phyloP scores from a whole-genome alignment of 2,797 vertebrate species.

The Pangasius larnaudii region DNA sequence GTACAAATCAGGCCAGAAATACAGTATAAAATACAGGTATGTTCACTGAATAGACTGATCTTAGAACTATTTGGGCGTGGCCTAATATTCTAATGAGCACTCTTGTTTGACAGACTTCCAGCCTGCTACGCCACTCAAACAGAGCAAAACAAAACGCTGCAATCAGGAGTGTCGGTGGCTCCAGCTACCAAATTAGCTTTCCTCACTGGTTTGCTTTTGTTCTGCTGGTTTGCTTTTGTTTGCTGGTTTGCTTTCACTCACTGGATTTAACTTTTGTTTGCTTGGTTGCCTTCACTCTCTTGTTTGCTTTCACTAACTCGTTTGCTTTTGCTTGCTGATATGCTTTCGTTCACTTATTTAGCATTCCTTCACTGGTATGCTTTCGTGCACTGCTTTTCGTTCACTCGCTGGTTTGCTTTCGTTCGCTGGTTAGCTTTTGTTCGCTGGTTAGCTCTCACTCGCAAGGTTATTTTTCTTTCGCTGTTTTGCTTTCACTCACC shows the following conservation, averaged over 20 bases:
- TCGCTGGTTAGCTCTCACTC: not conserved
- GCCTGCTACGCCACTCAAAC: not conserved
- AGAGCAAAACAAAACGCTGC: not conserved
- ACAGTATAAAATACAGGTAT: not conserved
- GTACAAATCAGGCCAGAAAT: not conserved
- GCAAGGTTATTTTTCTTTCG: not conserved
- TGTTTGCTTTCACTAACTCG: not conserved
- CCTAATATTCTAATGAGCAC: not conserved
- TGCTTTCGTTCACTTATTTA: not conserved
- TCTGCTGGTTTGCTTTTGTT: no score
- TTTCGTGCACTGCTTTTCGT: not conserved
- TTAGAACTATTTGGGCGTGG: not conserved
- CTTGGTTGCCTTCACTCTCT: not conserved
- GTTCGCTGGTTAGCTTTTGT: not conserved
- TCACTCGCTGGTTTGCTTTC: not conserved
- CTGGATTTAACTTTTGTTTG: not conserved
- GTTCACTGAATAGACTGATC: not conserved
- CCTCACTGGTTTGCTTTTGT: not conserved
- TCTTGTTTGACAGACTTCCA: not conserved
- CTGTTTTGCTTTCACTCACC: not conserved
- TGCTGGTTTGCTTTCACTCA: not conserved
- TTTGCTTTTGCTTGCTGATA: not conserved
- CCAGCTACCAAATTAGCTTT: not conserved
- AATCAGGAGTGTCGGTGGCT: not conserved
- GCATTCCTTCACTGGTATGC: not conserved